Evolutionary conservation across 2,888 invertebrate species (phyloP).

Genomic region (Idaea straminata): DNA sequence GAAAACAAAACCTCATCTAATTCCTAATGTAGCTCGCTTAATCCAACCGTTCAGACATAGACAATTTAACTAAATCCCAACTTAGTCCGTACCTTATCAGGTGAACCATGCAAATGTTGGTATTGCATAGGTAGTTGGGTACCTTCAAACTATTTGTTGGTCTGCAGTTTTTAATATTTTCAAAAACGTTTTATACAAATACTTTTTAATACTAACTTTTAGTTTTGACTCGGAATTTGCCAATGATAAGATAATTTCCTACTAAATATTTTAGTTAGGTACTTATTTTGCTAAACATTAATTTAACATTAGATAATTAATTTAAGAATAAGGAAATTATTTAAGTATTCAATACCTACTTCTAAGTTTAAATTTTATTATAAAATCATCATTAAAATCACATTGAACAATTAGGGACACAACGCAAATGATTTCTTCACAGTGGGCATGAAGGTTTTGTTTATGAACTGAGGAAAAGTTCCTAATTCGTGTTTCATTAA

Average conservation of each 20-base stretch:
- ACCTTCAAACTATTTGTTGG: background rate
- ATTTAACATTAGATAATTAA: background rate
- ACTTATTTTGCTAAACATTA: too few relatives aligned
- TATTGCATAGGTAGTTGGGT: background rate
- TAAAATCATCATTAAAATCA: background rate
- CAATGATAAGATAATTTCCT: background rate
- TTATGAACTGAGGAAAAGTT: constrained; percentile 31
- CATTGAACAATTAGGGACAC: constrained; percentile 14
- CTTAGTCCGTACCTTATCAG: constrained; percentile 24
- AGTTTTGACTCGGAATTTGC: background rate
- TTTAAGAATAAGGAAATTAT: too few relatives aligned
- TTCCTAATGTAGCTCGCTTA: constrained; percentile 44
- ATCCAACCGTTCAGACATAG: constrained; percentile 43
- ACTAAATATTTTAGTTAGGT: too few relatives aligned
- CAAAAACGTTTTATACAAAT: background rate
- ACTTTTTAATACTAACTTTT: background rate
- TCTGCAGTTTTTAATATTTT: background rate
- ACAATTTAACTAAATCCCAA: constrained; percentile 44
- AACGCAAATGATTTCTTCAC: constrained; percentile 19
- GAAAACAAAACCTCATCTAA: constrained; percentile 46
- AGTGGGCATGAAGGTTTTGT: constrained; percentile 25
- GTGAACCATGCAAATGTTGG: constrained; percentile 12
- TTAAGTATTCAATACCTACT: background rate
- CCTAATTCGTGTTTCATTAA: constrained; percentile 42
- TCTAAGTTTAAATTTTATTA: constrained; percentile 2